Conservation (phyloP, 2,888 invertebrate species). For the Aphodius granarius region DNA sequence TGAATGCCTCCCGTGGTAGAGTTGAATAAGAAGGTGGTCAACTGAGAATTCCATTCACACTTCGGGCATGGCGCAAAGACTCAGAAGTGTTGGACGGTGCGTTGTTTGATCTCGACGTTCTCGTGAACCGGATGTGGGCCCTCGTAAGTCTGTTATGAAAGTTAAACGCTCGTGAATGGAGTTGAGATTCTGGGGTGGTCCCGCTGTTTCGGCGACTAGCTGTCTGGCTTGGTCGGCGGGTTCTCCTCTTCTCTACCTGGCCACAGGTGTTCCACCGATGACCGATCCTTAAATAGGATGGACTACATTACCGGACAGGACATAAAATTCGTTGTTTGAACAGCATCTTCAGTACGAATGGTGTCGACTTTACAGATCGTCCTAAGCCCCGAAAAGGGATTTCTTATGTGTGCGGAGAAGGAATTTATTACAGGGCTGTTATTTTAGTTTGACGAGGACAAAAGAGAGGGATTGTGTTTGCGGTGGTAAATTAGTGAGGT, state of each 20-base stretch:
- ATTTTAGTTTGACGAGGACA: not conserved
- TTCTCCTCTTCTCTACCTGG: not conserved
- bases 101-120: not conserved
- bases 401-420: not conserved
- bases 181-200: constrained; percentile 43
- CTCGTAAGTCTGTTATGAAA: constrained; percentile 30
- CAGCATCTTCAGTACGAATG: not conserved
- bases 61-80: not conserved
- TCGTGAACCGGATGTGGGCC: constrained; percentile 27
- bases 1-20: not conserved
- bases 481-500: not conserved
- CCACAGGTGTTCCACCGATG: not conserved
- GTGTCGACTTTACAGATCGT: not conserved
- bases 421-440: not conserved
- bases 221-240: constrained; percentile 36
- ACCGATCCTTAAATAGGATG: not conserved
- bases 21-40: not conserved
- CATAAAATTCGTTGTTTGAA: not conserved
- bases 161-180: constrained; percentile 34
- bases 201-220: constrained; percentile 40
- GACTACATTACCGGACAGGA: not conserved
- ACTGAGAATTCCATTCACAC: not conserved
- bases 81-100: not conserved
- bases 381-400: not conserved
- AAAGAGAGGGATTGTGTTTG: not conserved